Base-by-base conservation (phyloP, 2,888 invertebrate genomes). In the Trissolcus brochymenae region DNA sequence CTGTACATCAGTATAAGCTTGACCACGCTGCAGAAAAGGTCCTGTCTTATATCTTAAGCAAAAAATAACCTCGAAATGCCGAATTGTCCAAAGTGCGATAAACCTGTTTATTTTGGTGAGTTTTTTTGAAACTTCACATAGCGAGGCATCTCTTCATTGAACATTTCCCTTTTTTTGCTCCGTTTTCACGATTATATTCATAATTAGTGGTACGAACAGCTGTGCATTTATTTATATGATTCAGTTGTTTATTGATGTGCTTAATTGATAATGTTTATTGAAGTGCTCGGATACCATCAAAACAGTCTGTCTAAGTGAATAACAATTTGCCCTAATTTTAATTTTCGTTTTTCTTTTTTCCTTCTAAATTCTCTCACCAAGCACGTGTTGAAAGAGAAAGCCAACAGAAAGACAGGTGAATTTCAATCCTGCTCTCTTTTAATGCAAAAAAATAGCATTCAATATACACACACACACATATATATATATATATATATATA, bases 31-130 rank as follows among this genome's bases (percentile, higher is more conserved):
- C 80, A 65, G 85, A 81, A 80, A 83, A 78, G 61, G 70, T 79
- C 70, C 67, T 56, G 62, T 61, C 70, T 70, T 66, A 53, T 29
- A 56, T 51, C 17, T 43, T 21, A 53, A 54, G 55, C 54, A 51
- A 54, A 72, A 57, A 62, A 66, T 64, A 62, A 46, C 25, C 61
- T 66, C 81, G 85, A 77, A 78, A 92, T 92, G 92, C 91, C 91
- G 64, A 92, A 92, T 87, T 92, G 92, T 84, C 92, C 92, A 1
- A 92, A 91, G 89, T 92, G 92, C 85, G 90, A 90, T 21, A 92
- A 92, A 87, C 91, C 92, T 29, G 92, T 92, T 57, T 92, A 92
- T 85, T 92, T 92, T 84, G 92, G 92, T 92, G 84, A 89, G 91
- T 89, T 4, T 61, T 53, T 74, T 50, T 16, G 43, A 11, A 35